Base-by-base conservation (phyloP, 30 jellyfish, hydroid and myxozoan species). In the Aurelia aurita complex sp. Pacific region DNA sequence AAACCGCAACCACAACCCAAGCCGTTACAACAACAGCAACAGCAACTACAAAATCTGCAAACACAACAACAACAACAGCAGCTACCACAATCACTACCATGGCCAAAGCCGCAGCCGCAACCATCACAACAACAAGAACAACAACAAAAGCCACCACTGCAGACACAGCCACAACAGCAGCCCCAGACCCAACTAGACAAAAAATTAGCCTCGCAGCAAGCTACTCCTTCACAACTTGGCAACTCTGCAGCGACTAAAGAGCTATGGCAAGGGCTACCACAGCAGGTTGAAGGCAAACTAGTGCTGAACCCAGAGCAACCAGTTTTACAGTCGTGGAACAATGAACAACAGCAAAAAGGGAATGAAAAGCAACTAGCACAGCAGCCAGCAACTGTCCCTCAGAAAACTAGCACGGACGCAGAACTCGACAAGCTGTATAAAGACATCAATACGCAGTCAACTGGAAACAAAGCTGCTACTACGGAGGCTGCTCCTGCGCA, bases 311-410 rank as follows among this genome's bases (percentile, higher is more conserved):
- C 54, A 65, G 73, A 50, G 15, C 70, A 79, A 70, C 89, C 89
- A 29, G 80, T 55, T 16, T 64, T 23, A 70, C 89, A 19, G 16
- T 10, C 67, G 7, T 9, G 33, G 55, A 64, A 54, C 57, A 46
- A 64, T 52, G 87, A 29, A 67, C 34, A n/a, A 12, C 75, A 50
- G 43, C 72, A 46, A 3, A 50, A 61, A 77, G 93, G 93, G 93
- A 38, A 84, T 16, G 87, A 84, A 84, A 84, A 84, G 93, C 93
- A 84, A 84, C 93, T 84, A 84, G 93, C 93, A 84, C 88, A 78
- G 55, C 73, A 63, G 36, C 67, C 80, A 5, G 50, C 67, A 35
- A 29, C 67, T 34, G 60, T 74, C 36, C 42, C 19, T 6, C 16
- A 52, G 13, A 61, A 33, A 4, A 33, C 40, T 16, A 40, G 38